These are phyloP conservation scores for Caenorhabditis inopinata DNA, from an alignment of 1,140 invertebrate species.

Conservation along the genomic window DNA sequence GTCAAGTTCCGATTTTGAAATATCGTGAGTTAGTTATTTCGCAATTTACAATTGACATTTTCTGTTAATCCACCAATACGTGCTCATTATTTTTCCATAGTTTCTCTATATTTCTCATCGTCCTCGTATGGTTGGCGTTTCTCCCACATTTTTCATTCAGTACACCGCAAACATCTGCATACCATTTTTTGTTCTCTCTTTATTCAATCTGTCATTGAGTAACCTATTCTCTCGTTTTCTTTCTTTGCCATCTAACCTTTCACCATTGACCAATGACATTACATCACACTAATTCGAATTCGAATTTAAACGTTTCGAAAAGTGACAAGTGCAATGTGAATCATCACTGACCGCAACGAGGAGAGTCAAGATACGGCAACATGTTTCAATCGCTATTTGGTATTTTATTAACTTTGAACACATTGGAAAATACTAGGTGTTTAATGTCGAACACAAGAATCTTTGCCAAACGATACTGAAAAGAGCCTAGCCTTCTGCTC, in stretches of 20 bases:
- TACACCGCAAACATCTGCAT: constrained; percentile 13
- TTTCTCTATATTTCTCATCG: neutral
- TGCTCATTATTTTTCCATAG: too few species aligned
- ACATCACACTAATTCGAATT: constrained; percentile 19
- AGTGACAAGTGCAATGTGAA: neutral
- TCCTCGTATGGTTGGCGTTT: neutral
- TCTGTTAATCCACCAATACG: too few species aligned
- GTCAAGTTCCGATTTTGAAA: too few species aligned
- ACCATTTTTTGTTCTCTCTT: neutral
- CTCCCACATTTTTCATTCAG: constrained; percentile 23
- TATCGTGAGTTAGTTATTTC: too few species aligned
- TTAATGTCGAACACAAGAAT: too few species aligned
- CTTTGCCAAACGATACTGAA: too few species aligned
- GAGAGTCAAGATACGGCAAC: neutral
- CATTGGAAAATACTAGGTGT: too few species aligned
- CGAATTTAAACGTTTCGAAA: constrained; percentile 24
- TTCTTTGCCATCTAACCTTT: neutral
- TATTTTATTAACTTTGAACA: too few species aligned
- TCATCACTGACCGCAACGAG: neutral
- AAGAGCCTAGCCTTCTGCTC: too few species aligned
- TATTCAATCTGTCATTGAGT: too few species aligned
- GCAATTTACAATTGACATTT: too few species aligned
- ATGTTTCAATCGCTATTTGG: neutral
- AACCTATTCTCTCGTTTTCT: neutral
- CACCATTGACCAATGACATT: neutral